Percentiles rank a stretch among this genome's conserved stretches.
Conservation (phyloP, 2,888 invertebrate species). For the Drosophila affinis region DNA sequence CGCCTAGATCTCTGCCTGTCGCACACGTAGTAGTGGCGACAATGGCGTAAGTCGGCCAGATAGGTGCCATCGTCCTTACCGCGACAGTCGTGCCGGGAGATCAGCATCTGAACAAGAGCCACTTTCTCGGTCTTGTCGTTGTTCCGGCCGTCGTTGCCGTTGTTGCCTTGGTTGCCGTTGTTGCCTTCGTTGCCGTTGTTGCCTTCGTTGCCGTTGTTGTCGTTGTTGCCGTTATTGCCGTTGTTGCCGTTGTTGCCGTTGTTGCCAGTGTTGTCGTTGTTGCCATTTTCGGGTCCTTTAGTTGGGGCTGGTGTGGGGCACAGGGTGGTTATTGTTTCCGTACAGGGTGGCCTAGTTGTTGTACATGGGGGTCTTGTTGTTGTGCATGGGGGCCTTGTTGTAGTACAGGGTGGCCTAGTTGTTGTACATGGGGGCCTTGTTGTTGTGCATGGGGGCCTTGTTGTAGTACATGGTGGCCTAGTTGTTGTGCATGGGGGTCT, state of each 20-base stretch:
- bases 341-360: background rate
- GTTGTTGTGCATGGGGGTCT: background rate
- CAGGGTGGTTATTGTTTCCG: background rate
- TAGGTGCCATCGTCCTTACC: conserved; percentile 42
- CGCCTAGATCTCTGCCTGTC: conserved; percentile 30
- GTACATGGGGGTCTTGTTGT: conserved; percentile 16
- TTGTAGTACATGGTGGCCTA: background rate
- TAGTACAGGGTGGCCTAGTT: conserved; percentile 21
- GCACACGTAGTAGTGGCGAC: conserved; percentile 53
- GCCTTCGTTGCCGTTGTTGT: no score
- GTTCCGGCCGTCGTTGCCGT: conserved; percentile 1
- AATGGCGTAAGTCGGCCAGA: conserved; percentile 46
- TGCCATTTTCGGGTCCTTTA: no score
- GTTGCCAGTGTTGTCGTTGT: no score
- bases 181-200: background rate
- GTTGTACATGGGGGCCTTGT: background rate
- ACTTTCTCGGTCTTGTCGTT: background rate
- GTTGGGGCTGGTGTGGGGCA: background rate
- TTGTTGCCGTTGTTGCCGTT: no score
- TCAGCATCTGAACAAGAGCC: background rate
- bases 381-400: background rate
- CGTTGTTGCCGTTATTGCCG: no score
- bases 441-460: background rate
- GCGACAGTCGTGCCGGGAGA: conserved; percentile 36
- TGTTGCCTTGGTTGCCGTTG: background rate